These are phyloP conservation scores for Pteronotus mesoamericanus DNA, from an alignment of 2,797 vertebrate genomes.

Conservation along the genomic window DNA sequence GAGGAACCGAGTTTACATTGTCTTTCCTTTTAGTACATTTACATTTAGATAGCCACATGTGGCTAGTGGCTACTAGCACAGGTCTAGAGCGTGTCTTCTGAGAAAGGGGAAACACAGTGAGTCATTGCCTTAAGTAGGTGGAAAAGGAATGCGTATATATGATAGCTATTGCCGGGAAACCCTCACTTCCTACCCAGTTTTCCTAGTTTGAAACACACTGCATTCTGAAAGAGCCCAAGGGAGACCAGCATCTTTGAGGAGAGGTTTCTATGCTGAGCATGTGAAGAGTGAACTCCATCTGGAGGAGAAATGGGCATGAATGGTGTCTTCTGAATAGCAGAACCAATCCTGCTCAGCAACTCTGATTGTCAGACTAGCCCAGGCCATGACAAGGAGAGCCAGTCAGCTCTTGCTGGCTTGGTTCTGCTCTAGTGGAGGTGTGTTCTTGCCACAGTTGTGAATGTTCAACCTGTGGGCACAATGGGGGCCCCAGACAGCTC, in stretches of 20 bases:
- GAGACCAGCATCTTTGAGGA: neutral
- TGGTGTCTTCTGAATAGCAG: neutral
- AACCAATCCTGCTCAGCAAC: neutral
- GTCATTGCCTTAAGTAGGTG: neutral
- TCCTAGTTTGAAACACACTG: neutral
- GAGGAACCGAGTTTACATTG: neutral
- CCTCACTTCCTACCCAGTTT: neutral
- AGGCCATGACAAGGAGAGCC: neutral
- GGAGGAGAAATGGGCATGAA: neutral
- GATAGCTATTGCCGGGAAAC: neutral
- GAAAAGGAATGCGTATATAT: neutral
- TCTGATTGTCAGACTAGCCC: neutral
- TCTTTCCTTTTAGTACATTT: neutral
- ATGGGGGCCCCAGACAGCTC: neutral
- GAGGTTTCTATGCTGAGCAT: neutral
- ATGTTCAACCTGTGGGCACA: neutral
- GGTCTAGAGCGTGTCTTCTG: neutral
- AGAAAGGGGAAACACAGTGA: neutral
- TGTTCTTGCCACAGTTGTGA: neutral
- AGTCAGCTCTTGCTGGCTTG: neutral
- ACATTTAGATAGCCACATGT: neutral
- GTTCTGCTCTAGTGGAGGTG: neutral
- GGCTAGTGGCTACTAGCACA: neutral
- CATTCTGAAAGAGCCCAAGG: neutral
- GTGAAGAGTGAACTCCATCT: neutral